Evolutionary conservation across 2,113 vertebrate genomes (phyloP), one percentile per base, ranked within the genome.

Genomic region (Hucho hucho): DNA sequence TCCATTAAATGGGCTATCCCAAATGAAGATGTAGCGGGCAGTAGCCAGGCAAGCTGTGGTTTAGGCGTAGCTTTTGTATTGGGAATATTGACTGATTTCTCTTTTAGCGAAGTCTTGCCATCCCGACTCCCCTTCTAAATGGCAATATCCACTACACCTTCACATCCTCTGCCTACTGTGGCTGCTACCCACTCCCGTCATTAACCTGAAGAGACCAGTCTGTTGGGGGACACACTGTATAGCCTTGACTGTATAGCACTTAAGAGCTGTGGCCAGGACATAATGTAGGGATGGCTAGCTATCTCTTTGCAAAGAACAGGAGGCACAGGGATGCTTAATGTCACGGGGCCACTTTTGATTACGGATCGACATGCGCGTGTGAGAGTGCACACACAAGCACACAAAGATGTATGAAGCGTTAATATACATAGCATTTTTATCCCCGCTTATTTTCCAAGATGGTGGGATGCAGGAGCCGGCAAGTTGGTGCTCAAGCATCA

Each of bases 301-400:
- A 67, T 71, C 82, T 87, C 86, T 84, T 85, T 82, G 80, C 87
- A 85, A 90, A 83, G 80, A 61, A 88, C 69, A 88, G 77, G 90
- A 90, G 91, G 91, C 89, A 89, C 90, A 87, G 88, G 91, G 89
- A 77, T 81, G 79, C 83, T 82, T 84, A 80, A 91, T 85, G 82
- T 92, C 80, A 90, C 73, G 32, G 37, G 37, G 90, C 82, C 91
- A 89, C 87, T 89, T 90, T 56, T 87, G 79, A 85, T 82, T 70
- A 87, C 84, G 89, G 71, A 82, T 77, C 69, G 43, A 82, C 90
- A 90, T 91, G 90, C 88, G 81, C 78, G 83, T 84, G 78, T 37
- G 7, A 37, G 37, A 85, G 87, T 83, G 85, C 92, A 89, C 82
- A 83, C 83, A 83, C 81, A 83, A 80, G 81, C 85, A 86, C 87